phyloP scores from a whole-genome alignment of 1,140 invertebrate genomes.

The Drosophila littoralis region DNA sequence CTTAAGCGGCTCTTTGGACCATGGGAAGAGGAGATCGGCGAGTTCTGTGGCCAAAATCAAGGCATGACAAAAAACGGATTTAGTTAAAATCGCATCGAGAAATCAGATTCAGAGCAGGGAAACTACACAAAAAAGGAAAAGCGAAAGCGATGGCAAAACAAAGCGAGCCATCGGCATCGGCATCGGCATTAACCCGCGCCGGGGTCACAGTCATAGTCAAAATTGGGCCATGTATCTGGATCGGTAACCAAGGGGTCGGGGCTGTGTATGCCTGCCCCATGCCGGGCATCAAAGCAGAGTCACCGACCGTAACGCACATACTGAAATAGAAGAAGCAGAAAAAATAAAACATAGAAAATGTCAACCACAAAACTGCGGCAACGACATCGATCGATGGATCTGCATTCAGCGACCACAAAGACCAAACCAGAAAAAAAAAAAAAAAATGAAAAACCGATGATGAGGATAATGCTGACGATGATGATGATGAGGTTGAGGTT shows the following conservation, averaged over 20 bases:
- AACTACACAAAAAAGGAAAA: conserved; percentile 14
- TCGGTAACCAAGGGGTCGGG: conserved; percentile 13
- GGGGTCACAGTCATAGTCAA: conserved; percentile 19
- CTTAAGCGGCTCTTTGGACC: conserved; percentile 18
- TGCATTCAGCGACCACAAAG: conserved; percentile 63
- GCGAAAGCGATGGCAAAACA: conserved; percentile 8
- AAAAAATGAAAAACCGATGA: conserved; percentile 28
- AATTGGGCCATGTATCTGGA: conserved; percentile 29
- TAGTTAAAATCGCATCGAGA: conserved; percentile 61
- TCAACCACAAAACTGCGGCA: conserved; percentile 71
- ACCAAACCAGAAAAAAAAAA: conserved; percentile 5
- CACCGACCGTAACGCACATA: conserved; percentile 58
- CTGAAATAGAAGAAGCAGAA: not conserved
- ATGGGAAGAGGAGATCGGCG: conserved; percentile 9
- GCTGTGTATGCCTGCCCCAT: conserved; percentile 7
- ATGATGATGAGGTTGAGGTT: conserved; percentile 26
- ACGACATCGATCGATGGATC: conserved; percentile 42
- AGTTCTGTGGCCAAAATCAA: conserved; percentile 12
- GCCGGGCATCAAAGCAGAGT: conserved; percentile 69
- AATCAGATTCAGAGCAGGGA: conserved; percentile 52
- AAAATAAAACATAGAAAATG: conserved; percentile 54
- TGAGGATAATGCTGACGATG: conserved; percentile 43
- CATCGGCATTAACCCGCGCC: conserved; percentile 20
- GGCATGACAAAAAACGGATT: conserved; percentile 47
- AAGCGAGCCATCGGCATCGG: conserved; percentile 3